Base-by-base conservation (phyloP, 2,888 invertebrate species). In the Augiades crinisus region DNA sequence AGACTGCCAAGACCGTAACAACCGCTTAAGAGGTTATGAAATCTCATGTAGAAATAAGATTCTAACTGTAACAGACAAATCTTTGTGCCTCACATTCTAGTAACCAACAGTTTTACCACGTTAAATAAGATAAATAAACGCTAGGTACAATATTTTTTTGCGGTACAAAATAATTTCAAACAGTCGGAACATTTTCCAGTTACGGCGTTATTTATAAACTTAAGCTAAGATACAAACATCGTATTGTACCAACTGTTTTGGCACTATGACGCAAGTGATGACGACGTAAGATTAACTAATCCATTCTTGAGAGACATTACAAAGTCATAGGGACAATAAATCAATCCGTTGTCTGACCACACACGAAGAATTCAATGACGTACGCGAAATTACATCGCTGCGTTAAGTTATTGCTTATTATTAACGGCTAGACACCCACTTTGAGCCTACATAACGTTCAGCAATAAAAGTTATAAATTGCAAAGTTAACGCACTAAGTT, bases 241-340 rank as follows among this genome's bases (percentile, higher is more conserved):
- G 55, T 60, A 64, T 66, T 67, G 64, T 66, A 53, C 44, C 41
- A 54, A 51, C 61, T 54, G 53, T 65, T 67, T 65, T 62, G 67
- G 63, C 47, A 65, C 61, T 62, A 63, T 67, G 67, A 67, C 67
- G 67, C 64, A 67, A 62, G 54, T 60, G 57, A 47, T 61, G 63
- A 67, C 63, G 63, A 60, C 44, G 56, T 53, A 50, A 61, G 64
- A 62, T 65, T 60, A 55, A 58, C 58, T 52, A 58, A 60, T 60
- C 62, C 55, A 62, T 64, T 59, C 54, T 49, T 55, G 58, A 53
- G 52, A 49, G 47, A 58, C 62, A 62, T 63, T 60, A 63, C 60
- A 56, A 56, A 60, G 59, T 63, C 57, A 60, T 53, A 56, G 54
- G 50, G 57, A 56, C 55, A 57, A 54, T 59, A 64, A 62, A 63